Evolutionary conservation across 2,797 vertebrate species (phyloP).

Genomic region (Poecilia wingei): DNA sequence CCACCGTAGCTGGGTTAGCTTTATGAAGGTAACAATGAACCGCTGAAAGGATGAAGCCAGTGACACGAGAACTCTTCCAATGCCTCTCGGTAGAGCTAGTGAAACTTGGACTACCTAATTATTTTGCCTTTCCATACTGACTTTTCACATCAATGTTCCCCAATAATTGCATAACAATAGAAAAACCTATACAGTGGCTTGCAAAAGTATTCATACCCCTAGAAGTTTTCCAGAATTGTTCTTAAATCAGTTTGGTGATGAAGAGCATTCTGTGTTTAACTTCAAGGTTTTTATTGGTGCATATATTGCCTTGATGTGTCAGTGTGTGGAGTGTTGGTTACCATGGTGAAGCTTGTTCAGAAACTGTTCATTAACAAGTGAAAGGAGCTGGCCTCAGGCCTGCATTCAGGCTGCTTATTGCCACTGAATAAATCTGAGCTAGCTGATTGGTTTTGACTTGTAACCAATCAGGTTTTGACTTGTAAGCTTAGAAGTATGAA

Average conservation of each 20-base stretch:
- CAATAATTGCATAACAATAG: not conserved
- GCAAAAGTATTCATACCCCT: not conserved
- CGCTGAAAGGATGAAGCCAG: not conserved
- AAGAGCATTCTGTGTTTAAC: not conserved
- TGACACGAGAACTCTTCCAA: not conserved
- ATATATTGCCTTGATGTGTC: constrained; percentile 15
- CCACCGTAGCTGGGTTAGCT: constrained; percentile 80
- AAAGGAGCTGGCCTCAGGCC: constrained; percentile 64
- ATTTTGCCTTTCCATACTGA: not conserved
- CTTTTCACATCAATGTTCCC: not conserved
- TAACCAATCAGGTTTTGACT: not conserved
- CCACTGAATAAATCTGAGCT: not conserved
- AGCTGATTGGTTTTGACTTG: not conserved
- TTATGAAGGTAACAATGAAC: constrained; percentile 73
- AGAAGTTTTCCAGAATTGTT: not conserved
- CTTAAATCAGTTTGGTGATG: constrained; percentile 48
- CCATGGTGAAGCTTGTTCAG: constrained; percentile 71
- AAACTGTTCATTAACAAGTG: constrained; percentile 12
- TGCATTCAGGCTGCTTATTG: not conserved
- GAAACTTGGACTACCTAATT: not conserved
- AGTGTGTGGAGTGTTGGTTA: constrained; percentile 64
- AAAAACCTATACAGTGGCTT: too few relatives aligned
- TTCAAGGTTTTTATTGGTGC: not conserved
- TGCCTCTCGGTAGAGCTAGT: not conserved
- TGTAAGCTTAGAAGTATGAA: not conserved